A percentile compares a stretch with the other conserved stretches of the same genome.
Conservation (phyloP, 2,113 vertebrate genomes). For the Eulacestoma nigropectus region DNA sequence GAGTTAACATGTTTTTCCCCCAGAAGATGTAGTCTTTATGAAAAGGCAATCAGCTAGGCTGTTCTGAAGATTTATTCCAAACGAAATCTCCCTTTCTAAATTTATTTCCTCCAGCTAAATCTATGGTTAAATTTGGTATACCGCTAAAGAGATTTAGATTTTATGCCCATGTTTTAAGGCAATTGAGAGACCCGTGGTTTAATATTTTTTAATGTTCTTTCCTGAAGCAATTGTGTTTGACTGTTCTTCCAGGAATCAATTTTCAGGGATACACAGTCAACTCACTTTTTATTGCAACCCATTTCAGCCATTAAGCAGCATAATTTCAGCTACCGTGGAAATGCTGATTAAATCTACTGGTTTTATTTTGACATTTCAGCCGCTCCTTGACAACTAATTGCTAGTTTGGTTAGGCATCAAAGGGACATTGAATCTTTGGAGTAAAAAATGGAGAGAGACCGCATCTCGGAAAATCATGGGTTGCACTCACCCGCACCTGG, state of each 20-base stretch:
- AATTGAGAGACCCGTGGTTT: not conserved
- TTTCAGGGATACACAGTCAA: not conserved
- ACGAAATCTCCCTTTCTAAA: not conserved
- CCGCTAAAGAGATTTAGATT: conserved; percentile 4
- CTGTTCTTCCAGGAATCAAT: conserved; percentile 31
- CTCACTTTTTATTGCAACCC: not conserved
- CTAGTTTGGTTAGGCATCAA: not conserved
- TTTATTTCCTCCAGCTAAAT: not conserved
- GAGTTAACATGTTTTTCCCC: not conserved
- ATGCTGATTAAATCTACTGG: conserved; percentile 8
- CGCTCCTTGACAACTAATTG: conserved; percentile 20
- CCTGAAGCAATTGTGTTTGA: conserved; percentile 1
- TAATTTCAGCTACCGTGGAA: conserved; percentile 31
- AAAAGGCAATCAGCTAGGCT: not conserved
- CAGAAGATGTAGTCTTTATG: not conserved
- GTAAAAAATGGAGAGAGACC: not conserved
- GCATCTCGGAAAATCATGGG: not conserved
- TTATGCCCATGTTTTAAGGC: not conserved
- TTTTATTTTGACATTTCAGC: conserved; percentile 11
- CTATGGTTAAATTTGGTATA: not conserved
- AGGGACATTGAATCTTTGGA: not conserved
- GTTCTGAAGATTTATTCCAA: not conserved
- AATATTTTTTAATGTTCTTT: conserved; percentile 20
- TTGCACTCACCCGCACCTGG: fast-evolving
- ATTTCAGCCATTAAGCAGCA: not conserved